These are phyloP conservation scores for Acrobasis suavella DNA, from an alignment of 2,888 invertebrate species.

Conservation along the genomic window DNA sequence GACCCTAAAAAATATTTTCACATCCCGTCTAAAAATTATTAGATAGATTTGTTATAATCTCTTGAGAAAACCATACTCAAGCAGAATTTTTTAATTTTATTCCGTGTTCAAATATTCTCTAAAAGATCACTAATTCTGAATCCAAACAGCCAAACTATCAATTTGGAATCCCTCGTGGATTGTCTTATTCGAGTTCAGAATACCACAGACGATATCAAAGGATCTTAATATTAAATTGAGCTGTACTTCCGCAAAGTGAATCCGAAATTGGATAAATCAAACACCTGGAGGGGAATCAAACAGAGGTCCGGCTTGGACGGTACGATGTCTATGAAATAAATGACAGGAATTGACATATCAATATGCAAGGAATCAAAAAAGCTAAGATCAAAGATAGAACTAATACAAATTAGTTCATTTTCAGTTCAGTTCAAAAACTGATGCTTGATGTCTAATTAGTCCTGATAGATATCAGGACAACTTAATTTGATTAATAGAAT, in stretches of 20 bases:
- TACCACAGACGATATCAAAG: constrained; percentile 12
- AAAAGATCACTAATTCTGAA: constrained; percentile 19
- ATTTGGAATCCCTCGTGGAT: constrained; percentile 19
- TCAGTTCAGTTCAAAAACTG: too few relatives aligned
- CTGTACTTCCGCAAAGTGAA: constrained; percentile 19
- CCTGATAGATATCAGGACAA: too few relatives aligned
- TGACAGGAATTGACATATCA: neutral
- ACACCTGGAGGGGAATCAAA: constrained; percentile 15
- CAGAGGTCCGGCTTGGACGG: neutral
- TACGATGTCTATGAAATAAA: neutral
- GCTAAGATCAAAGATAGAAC: too few relatives aligned
- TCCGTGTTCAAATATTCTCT: neutral
- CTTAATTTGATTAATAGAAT: too few relatives aligned
- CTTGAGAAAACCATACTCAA: neutral
- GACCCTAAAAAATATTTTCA: too few relatives aligned
- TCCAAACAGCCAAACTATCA: constrained; percentile 15
- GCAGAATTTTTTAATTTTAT: neutral
- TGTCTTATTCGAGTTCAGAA: constrained; percentile 3
- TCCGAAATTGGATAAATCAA: constrained; percentile 18
- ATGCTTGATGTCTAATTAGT: too few relatives aligned
- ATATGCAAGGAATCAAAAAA: too few relatives aligned
- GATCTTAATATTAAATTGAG: constrained; percentile 19
- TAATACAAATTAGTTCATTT: too few relatives aligned
- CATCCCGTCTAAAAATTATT: neutral
- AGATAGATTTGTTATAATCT: neutral